A percentile compares a stretch with the other conserved stretches of the same genome.
Evolutionary conservation across 1,140 invertebrate genomes (phyloP).

Genomic region (Dendroctonus valens): DNA sequence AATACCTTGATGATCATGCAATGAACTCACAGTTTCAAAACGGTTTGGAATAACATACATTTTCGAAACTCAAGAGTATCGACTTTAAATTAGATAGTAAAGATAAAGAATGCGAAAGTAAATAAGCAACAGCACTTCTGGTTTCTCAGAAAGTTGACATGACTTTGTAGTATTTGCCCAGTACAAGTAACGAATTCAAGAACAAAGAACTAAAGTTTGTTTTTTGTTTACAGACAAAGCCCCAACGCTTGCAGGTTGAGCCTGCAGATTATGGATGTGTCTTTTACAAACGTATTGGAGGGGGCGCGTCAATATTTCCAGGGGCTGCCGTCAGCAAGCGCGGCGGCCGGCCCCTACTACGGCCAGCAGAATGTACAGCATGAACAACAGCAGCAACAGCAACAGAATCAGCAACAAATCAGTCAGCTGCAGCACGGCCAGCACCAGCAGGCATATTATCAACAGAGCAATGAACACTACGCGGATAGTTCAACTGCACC

Average conservation of each 20-base stretch:
- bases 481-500: constrained; percentile 1
- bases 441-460: constrained; percentile 14
- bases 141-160: not conserved
- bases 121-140: not conserved
- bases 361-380: constrained; percentile 18
- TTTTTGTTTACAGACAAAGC: constrained; percentile 16
- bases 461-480: constrained; percentile 14
- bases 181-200: too few species aligned
- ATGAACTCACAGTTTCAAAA: too few species aligned
- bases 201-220: not conserved
- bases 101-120: not conserved
- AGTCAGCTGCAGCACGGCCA: constrained; percentile 9
- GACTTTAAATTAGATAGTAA: not conserved
- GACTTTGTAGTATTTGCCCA: not conserved
- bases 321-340: constrained; percentile 63
- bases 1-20: too few species aligned
- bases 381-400: constrained; percentile 15
- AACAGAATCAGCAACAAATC: constrained; percentile 18
- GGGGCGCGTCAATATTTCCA: constrained; percentile 76
- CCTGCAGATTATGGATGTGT: constrained; percentile 69
- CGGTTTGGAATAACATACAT: not conserved
- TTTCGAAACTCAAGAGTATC: not conserved
- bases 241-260: constrained; percentile 38
- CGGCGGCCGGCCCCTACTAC: constrained; percentile 48
- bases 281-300: constrained; percentile 75